Evolutionary conservation across 2,888 invertebrate species (phyloP), one percentile per base, ranked within the genome.

Genomic region (Allophyes oxyacanthae): DNA sequence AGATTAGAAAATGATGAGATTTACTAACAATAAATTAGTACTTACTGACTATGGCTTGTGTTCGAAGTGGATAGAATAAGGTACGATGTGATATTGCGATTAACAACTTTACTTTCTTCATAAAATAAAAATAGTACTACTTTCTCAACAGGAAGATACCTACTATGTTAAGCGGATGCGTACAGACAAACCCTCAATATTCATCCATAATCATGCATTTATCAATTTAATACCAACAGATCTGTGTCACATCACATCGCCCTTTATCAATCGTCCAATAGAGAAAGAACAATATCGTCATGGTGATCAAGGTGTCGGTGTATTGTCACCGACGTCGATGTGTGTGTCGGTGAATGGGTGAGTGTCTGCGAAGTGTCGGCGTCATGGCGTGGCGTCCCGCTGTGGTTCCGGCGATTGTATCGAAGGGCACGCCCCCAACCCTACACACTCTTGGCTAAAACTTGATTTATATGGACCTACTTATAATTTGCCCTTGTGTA

Each of bases 401-500:
- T 72, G 88, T 75, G 81, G 89, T 90, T 90, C 90, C 90, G 90
- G 89, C 75, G 88, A 90, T 90, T 90, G 90, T 90, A 77, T 79
- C 75, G 65, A 44, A 41, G 64, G 74, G 64, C 75, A 85, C 87
- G 84, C 88, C 89, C 83, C 79, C 64, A 71, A 73, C 75, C 72
- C 76, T 75, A 75, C 65, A 75, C 65, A 53, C 55, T 72, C 71
- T 66, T 51, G 45, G 53, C 73, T 72, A 60, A 75, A 79, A 80
- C 84, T 72, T 78, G 82, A 81, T 80, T 77, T 81, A 73, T 48
- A 54, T 6, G 41, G 49, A 53, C 36, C 67, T 67, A 60, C 70
- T 73, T 75, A 74, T 68, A 69, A 59, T 67, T 63, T 67, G 59
- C 64, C 53, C 60, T 61, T 64, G 46, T 73, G 66, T 60, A 60